Conservation (phyloP, 2,113 vertebrate genomes). For the Semnornis frantzii region DNA sequence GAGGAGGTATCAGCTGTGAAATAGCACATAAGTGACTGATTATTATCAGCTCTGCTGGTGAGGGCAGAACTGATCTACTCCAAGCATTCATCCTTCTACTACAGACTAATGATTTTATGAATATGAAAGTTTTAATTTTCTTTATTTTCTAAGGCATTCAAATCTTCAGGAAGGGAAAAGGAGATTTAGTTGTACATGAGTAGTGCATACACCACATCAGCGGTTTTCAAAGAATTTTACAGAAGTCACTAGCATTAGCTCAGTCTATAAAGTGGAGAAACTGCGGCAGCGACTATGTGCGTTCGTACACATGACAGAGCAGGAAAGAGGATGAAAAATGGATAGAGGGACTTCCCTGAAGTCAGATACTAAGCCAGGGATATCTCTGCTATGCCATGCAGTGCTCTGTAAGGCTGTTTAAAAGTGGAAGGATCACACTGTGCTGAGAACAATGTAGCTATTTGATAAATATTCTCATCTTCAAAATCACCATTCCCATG, state of each 20-base stretch:
- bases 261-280: not conserved
- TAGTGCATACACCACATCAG: not conserved
- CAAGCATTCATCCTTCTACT: slow-evolving; percentile 34
- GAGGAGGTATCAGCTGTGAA: slow-evolving; percentile 78
- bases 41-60: slow-evolving; percentile 67
- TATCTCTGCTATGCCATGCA: not conserved
- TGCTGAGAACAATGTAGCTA: not conserved
- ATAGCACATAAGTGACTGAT: slow-evolving; percentile 73
- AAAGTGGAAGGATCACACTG: not conserved
- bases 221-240: not conserved
- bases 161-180: not conserved
- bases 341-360: not conserved
- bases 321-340: not conserved
- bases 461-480: not conserved
- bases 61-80: slow-evolving; percentile 41
- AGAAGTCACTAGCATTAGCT: not conserved
- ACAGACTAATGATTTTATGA: not conserved
- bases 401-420: not conserved
- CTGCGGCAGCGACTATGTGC: not conserved
- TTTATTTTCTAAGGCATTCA: not conserved
- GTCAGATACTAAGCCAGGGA: not conserved
- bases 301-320: not conserved
- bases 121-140: not conserved
- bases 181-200: not conserved
- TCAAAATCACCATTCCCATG: not conserved